A percentile compares a stretch with the other conserved stretches of the same genome.
phyloP scores from a whole-genome alignment of 2,113 vertebrate genomes.

The Chloropsis cyanopogon region DNA sequence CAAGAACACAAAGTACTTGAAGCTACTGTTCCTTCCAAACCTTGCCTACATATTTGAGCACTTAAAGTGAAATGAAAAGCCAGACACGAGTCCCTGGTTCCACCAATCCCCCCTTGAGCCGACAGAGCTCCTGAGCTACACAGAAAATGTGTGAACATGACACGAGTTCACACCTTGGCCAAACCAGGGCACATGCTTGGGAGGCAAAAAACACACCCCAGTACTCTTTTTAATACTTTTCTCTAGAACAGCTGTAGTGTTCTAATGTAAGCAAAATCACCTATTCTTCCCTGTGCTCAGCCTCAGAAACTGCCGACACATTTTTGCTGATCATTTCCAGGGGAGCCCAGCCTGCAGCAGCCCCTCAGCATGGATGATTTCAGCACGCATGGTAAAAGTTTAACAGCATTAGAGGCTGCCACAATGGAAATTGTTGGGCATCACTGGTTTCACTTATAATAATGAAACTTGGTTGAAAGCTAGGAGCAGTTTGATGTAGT shows the following conservation, averaged over 20 bases:
- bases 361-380: neutral
- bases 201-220: neutral
- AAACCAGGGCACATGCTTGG: neutral
- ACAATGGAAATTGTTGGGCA: constrained; percentile 47
- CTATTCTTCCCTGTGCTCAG: neutral
- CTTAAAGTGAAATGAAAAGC: neutral
- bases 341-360: constrained; percentile 17
- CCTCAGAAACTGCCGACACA: neutral
- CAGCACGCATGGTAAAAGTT: neutral
- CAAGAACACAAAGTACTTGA: neutral
- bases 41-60: neutral
- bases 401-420: neutral
- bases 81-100: neutral
- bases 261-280: neutral
- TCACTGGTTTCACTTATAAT: constrained; percentile 40
- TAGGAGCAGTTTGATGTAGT: constrained; percentile 1
- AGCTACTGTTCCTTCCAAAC: neutral
- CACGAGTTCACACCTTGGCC: neutral
- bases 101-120: neutral
- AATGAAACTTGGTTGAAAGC: constrained; percentile 46
- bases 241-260: neutral
- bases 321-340: neutral
- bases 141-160: neutral
- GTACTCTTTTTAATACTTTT: neutral
- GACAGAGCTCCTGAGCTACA: neutral